Evolutionary conservation across 53 echinoderm and acorn worm species (phyloP).

Genomic region (Paracentrotus lividus): DNA sequence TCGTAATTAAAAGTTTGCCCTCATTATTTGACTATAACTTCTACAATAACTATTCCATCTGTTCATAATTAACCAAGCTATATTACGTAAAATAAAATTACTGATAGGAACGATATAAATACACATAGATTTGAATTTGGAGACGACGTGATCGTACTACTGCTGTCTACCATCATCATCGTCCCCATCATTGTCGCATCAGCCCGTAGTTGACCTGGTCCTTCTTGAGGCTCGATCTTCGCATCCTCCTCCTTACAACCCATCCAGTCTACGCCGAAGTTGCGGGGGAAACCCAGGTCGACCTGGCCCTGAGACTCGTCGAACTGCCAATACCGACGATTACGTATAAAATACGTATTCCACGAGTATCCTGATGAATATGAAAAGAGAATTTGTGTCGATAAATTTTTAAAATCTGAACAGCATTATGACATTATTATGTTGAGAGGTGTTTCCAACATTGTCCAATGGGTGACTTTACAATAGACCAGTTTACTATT

Average conservation of each 20-base stretch:
- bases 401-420: too few relatives aligned
- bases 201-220: slow-evolving; percentile 33
- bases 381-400: not conserved
- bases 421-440: too few relatives aligned
- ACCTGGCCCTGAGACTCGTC: slow-evolving; percentile 88
- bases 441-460: too few relatives aligned
- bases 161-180: not conserved
- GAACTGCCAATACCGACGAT: slow-evolving; percentile 89
- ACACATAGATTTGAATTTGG: not conserved
- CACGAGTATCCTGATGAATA: slow-evolving; percentile 71
- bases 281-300: slow-evolving; percentile 86
- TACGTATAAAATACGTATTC: slow-evolving; percentile 90
- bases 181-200: not conserved
- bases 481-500: too few relatives aligned
- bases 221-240: not conserved
- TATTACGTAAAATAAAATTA: not conserved
- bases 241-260: slow-evolving; percentile 75
- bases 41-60: not conserved
- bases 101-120: not conserved
- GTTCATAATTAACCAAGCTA: not conserved
- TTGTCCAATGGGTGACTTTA: too few relatives aligned
- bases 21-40: not conserved
- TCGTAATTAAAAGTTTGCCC: not conserved
- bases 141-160: not conserved
- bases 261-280: slow-evolving; percentile 95